Base-by-base conservation (phyloP, 2,113 vertebrate species). In the Suricata suricatta region DNA sequence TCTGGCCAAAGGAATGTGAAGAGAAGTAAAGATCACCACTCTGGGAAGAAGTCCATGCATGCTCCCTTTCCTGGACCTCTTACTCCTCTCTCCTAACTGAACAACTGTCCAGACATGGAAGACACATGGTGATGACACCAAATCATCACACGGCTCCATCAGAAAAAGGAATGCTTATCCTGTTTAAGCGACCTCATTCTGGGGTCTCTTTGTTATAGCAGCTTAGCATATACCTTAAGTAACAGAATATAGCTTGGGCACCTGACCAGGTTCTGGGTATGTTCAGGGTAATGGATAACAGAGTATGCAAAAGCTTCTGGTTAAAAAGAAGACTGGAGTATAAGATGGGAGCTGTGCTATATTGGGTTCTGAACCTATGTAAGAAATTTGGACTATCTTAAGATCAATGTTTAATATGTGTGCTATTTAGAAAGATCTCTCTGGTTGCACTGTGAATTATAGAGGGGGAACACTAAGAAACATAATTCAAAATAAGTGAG, bases 61-160 rank as follows among this genome's bases (percentile, higher is more conserved):
- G 2, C 1, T 0, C 5, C 5, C 12, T 74, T 31, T 25, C 12
- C 35, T 38, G 10, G 5, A 15, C 2, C 13, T 50, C 31, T 50
- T 79, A 16, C 3, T 60, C 8, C 9, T 52, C 50, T 29, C 31
- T 79, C 16, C 9, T 60, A 7, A n/a, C 35, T 87, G 11, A 86
- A 3, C 3, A 60, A 54, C 0, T 25, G 10, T 29, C 33, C 41
- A 77, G 47, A 74, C 11, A 19, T 4, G 14, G 69, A 57, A 60
- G 44, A 66, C 35, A 33, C 41, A 9, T 1, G 10, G 12, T 57
- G 57, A 71, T 15, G 52, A 27, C 21, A 50, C 21, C 4, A 3
- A 41, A 29, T 72, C 44, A 23, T 35, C 3, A 0, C 3, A 27
- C 8, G 13, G 27, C 3, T 80, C 23, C 47, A 29, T 15, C 33